Evolutionary conservation across 1,140 invertebrate species (phyloP), one percentile per base, ranked within the genome.

Genomic region (Drepana arcuata): DNA sequence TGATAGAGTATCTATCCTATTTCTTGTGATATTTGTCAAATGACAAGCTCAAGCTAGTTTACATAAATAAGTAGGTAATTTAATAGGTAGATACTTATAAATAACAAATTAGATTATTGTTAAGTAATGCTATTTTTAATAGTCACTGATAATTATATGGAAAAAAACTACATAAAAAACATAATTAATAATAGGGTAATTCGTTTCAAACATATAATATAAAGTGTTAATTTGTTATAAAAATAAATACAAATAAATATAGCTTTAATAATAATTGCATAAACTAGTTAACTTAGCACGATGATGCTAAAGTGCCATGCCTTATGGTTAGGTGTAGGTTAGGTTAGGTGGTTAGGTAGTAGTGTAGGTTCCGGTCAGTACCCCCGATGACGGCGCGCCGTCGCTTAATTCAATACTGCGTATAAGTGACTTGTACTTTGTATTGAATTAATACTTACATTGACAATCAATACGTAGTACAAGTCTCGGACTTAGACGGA

Each of bases 201-300:
- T 21, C 18, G 18, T 21, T 21, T 5, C 18, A 21, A 21, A 21
- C 18, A 21, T 21, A 21, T 21, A 21, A 21, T 21, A 21, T 21
- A 21, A 21, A 21, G 18, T 21, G 18, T 21, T 21, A 21, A 21
- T 21, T 21, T 21, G 18, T 21, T 21, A 21, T 21, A 21, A 21
- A 21, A 21, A 21, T 26, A 26, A 26, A 26, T 26, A 26, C 24
- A 26, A 26, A 26, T 4, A 26, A 26, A 26, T 26, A 26, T 26
- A 26, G 24, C 24, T 26, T 26, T 26, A 26, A 26, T 6, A 26
- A 26, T 26, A 26, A 6, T 26, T 26, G 24, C 24, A 6, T 10
- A 26, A 26, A 26, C 24, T 21, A 21, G 18, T 21, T 21, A 21
- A 21, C 18, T 21, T 21, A 21, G 18, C 18, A 21, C 18, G 18